These are phyloP conservation scores for Contarinia nasturtii DNA, from an alignment of 1,140 invertebrate species.

Conservation along the genomic window DNA sequence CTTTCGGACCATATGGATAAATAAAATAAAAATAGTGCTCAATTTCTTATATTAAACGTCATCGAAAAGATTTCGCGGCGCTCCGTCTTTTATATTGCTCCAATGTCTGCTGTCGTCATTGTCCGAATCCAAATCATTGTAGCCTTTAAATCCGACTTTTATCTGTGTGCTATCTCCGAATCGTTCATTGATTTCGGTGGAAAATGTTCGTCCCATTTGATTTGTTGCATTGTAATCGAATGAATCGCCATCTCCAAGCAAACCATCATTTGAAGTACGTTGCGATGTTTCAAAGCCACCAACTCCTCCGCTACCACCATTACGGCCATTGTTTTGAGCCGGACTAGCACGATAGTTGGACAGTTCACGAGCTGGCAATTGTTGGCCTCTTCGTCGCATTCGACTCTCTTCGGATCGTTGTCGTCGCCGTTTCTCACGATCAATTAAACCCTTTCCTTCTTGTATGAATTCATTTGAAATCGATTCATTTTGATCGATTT, in stretches of 20 bases:
- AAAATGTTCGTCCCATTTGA: slow-evolving; percentile 21
- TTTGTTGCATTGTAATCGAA: slow-evolving; percentile 13
- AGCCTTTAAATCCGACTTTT: slow-evolving; percentile 20
- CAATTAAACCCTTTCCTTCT: slow-evolving; percentile 79
- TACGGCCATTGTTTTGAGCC: slow-evolving; percentile 25
- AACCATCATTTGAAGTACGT: slow-evolving; percentile 16
- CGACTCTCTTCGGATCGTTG: slow-evolving; percentile 63
- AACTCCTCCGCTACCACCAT: slow-evolving; percentile 11
- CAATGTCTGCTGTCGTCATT: slow-evolving; percentile 24
- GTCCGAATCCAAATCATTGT: slow-evolving; percentile 25
- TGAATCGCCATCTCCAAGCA: slow-evolving; percentile 23
- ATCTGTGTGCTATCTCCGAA: slow-evolving; percentile 36
- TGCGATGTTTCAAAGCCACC: not conserved
- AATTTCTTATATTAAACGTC: too few relatives aligned
- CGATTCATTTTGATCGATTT: slow-evolving; percentile 42
- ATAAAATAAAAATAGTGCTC: too few relatives aligned
- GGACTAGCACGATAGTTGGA: not conserved
- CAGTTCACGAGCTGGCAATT: not conserved
- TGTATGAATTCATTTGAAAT: slow-evolving; percentile 82
- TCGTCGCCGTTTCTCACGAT: slow-evolving; percentile 63
- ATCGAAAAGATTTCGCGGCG: slow-evolving; percentile 66
- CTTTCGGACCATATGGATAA: too few relatives aligned
- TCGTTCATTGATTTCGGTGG: slow-evolving; percentile 35
- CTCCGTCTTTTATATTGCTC: slow-evolving; percentile 34
- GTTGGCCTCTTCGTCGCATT: slow-evolving; percentile 35